Evolutionary conservation across 2,797 vertebrate species (phyloP), one percentile per base, ranked within the genome.

Genomic region (Microctenopoma stevenorrisi): DNA sequence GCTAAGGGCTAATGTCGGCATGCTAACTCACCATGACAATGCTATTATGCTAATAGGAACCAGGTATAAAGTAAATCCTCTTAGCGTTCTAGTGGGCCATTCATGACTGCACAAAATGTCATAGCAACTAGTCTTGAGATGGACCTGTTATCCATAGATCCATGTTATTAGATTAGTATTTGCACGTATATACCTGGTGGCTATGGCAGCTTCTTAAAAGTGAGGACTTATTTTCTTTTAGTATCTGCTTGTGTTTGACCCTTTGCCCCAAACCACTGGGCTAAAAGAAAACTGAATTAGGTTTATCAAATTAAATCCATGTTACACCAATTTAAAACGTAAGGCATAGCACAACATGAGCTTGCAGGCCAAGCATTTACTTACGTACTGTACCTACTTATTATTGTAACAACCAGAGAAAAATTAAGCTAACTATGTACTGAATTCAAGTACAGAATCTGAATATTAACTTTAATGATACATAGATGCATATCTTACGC

Each of bases 401-500:
- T 55, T 25, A 4, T 44, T 25, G 16, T 38, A 10, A 54, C 42
- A 37, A 35, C 13, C 53, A 10, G 4, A 14, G 22, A 61, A 35
- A 28, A 25, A 28, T 25, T 16, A n/a, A 22, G 30, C 4, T 55
- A 7, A 8, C 12, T 25, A 33, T 40, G 22, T 16, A 16, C n/a
- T 13, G 0, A 7, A 40, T n/a, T 37, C 50, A 16, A 61, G 30
- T 42, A 15, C 12, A 63, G 28, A 42, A 42, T 43, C 44, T 18
- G 4, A 55, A 16, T 30, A 50, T 43, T 40, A 33, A 47, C 30
- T 5, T 33, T 33, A 43, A 44, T 11, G 53, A 72, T 43, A 42
- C 25, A 0, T n/a, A 15, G 26, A 43, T 64, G 54, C 60, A 58
- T 48, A 57, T 58, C 60, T 84, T 65, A 84, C 18, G 10, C 43